Conservation (phyloP, 1,140 invertebrate species). For the Camponotus pennsylvanicus region DNA sequence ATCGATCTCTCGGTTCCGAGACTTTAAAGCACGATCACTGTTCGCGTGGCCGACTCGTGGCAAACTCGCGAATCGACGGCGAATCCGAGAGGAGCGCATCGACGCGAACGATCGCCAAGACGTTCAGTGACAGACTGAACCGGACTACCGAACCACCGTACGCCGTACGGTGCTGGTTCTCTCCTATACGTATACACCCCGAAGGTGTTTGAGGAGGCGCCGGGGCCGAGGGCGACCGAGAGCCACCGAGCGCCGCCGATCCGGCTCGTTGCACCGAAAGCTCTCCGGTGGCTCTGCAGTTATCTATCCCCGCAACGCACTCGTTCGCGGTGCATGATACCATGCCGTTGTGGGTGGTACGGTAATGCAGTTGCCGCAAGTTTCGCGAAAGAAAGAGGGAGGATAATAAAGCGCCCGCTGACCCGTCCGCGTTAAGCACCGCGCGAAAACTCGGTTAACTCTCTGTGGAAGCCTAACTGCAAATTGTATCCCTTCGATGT, state of each 20-base stretch:
- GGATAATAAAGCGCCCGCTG: constrained; percentile 19
- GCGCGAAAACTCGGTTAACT: not conserved
- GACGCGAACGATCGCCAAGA: constrained; percentile 44
- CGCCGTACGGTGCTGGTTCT: constrained; percentile 38
- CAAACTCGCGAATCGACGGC: not conserved
- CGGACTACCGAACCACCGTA: constrained; percentile 60
- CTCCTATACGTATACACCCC: constrained; percentile 71
- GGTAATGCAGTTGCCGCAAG: constrained; percentile 41
- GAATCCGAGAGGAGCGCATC: not conserved
- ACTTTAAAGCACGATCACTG: constrained; percentile 16
- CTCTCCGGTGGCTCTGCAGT: constrained; percentile 55
- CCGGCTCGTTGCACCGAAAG: constrained; percentile 69
- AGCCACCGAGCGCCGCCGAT: constrained; percentile 67
- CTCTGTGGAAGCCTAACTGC: no score
- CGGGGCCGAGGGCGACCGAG: constrained; percentile 68
- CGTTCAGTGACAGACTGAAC: constrained; percentile 75
- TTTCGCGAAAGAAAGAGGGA: not conserved
- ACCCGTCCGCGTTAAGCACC: not conserved
- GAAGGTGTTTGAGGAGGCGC: constrained; percentile 66
- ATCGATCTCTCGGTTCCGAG: not conserved
- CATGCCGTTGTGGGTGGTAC: constrained; percentile 26
- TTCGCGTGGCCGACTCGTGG: not conserved
- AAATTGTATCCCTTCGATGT: no score
- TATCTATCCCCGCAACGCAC: constrained; percentile 47
- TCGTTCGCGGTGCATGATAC: constrained; percentile 32